Evolutionary conservation across 2,797 vertebrate species (phyloP).

Genomic region (Takifugu ocellatus): DNA sequence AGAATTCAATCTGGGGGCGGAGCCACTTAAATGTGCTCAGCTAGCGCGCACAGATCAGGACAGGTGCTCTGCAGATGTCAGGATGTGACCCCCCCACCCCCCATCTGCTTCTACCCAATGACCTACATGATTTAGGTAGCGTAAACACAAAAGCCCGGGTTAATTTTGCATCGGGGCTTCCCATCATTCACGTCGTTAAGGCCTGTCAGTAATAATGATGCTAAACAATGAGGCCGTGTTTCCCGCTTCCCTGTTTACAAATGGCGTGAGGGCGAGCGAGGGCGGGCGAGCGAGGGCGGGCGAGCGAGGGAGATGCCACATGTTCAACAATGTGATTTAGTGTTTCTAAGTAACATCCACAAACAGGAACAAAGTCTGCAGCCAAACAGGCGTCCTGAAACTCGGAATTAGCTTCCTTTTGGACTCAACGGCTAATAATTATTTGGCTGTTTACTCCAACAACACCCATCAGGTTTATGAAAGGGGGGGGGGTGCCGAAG

Average conservation of each 20-base stretch:
- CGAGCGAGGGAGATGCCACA: constrained; percentile 46
- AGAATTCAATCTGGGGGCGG: constrained; percentile 17
- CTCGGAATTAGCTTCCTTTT: constrained; percentile 10
- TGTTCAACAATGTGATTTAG: constrained; percentile 66
- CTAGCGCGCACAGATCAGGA: constrained; percentile 39
- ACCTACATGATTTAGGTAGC: constrained; percentile 56
- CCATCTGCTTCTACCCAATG: constrained; percentile 52
- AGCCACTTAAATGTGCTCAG: constrained; percentile 32
- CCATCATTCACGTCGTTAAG: constrained; percentile 67
- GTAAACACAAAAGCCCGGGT: constrained; percentile 65
- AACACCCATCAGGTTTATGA: constrained; percentile 34
- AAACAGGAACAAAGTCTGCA: constrained; percentile 63
- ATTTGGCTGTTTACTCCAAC: constrained; percentile 54
- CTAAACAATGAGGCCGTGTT: constrained; percentile 67
- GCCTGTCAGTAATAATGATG: constrained; percentile 71
- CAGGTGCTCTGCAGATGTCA: constrained; percentile 78
- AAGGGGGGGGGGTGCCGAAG: constrained; percentile 3
- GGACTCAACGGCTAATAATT: constrained; percentile 38
- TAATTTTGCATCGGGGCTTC: constrained; percentile 62
- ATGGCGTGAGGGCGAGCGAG: constrained; percentile 26
- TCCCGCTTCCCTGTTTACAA: constrained; percentile 55
- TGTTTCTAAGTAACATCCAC: constrained; percentile 62
- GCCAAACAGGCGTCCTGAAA: constrained; percentile 43
- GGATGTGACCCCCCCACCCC: constrained; percentile 52
- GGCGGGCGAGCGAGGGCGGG: neutral